Evolutionary conservation across 2,888 invertebrate species (phyloP).

Genomic region (Heliconius sara): DNA sequence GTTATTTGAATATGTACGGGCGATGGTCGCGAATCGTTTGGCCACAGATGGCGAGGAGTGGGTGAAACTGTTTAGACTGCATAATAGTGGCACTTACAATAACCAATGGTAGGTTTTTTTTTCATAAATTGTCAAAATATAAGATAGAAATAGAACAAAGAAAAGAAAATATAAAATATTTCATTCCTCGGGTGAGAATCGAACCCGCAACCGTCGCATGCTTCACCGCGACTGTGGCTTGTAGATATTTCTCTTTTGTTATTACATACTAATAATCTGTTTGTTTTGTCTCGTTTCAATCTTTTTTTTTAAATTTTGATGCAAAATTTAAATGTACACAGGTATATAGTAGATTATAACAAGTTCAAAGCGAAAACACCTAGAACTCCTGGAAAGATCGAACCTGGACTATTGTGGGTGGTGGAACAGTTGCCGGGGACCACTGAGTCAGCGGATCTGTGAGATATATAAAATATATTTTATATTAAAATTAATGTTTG

Average conservation of each 20-base stretch:
- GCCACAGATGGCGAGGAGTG: constrained; percentile 84
- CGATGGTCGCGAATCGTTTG: constrained; percentile 87
- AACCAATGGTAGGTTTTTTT: constrained; percentile 86
- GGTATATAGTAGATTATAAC: constrained; percentile 86
- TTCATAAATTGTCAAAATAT: neutral
- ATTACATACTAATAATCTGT: too few species aligned
- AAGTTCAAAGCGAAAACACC: constrained; percentile 73
- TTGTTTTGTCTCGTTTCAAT: too few species aligned
- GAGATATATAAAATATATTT: constrained; percentile 27
- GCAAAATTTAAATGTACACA: constrained; percentile 42
- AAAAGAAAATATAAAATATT: too few species aligned
- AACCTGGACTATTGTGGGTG: constrained; percentile 48
- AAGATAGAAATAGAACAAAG: too few species aligned
- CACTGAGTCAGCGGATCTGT: constrained; percentile 52
- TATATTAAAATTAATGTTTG: neutral
- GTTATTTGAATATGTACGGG: constrained; percentile 85
- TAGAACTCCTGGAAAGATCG: constrained; percentile 50
- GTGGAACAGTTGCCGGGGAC: constrained; percentile 51
- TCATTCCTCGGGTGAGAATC: too few species aligned
- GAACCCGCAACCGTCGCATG: too few species aligned
- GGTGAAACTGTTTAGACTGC: constrained; percentile 82
- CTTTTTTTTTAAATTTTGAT: too few species aligned
- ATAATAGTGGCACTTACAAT: constrained; percentile 90
- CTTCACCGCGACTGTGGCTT: too few species aligned
- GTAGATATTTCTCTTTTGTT: too few species aligned